Conservation (phyloP, 2,888 invertebrate genomes). For the Chaitophorus viminalis region DNA sequence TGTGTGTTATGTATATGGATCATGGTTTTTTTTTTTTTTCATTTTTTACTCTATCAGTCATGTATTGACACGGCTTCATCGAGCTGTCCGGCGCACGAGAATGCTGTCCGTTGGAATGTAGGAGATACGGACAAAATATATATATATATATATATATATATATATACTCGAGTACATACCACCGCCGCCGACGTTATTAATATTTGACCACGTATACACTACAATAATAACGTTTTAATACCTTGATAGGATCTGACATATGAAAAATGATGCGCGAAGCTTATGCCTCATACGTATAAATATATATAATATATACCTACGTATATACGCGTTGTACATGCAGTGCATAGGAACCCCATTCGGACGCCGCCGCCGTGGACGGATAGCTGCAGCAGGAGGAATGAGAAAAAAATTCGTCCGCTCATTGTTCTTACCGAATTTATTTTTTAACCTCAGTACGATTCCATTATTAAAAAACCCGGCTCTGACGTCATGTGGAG, state of each 20-base stretch:
- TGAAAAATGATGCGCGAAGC: conserved; percentile 62
- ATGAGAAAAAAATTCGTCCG: conserved; percentile 51
- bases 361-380: neutral
- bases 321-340: no score
- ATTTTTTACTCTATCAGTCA: conserved; percentile 5
- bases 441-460: conserved; percentile 50
- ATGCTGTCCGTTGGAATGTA: conserved; percentile 58
- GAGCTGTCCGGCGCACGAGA: conserved; percentile 53
- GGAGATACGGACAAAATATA: neutral
- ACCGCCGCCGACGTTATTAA: conserved; percentile 44
- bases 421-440: conserved; percentile 61
- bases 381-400: neutral
- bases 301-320: no score
- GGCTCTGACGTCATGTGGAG: conserved; percentile 57
- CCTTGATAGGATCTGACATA: conserved; percentile 60
- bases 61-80: conserved; percentile 45
- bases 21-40: conserved; percentile 46
- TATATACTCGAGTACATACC: neutral
- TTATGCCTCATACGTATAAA: neutral
- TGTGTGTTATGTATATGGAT: conserved; percentile 2
- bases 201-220: conserved; percentile 48
- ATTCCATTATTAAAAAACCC: conserved; percentile 59
- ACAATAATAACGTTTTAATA: conserved; percentile 60
- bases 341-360: neutral
- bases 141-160: neutral